A percentile compares a stretch with the other conserved stretches of the same genome.
phyloP scores from a whole-genome alignment of 2,888 invertebrate genomes.

The Tipula lateralis region DNA sequence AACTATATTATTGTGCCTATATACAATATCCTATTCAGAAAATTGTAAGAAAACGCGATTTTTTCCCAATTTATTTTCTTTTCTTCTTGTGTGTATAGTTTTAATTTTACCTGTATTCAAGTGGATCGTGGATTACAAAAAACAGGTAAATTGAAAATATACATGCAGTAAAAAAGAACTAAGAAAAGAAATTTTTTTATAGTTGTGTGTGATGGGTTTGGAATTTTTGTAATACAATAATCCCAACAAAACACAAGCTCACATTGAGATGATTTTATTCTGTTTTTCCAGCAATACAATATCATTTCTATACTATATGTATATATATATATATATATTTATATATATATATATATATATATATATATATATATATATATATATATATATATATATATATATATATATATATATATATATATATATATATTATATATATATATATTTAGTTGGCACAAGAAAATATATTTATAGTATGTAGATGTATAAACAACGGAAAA shows the following conservation, averaged over 20 bases:
- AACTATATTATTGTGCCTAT: not conserved
- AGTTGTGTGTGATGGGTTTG: not conserved
- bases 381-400: slow-evolving; percentile 24
- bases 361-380: slow-evolving; percentile 19
- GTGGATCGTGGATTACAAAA: not conserved
- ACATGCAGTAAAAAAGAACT: not conserved
- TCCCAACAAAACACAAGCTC: not conserved
- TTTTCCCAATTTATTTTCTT: not conserved
- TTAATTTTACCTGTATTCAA: not conserved
- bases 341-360: not conserved
- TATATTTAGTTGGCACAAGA: too few relatives aligned
- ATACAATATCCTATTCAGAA: not conserved
- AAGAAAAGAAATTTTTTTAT: not conserved
- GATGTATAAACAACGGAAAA: slow-evolving; percentile 14
- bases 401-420: slow-evolving; percentile 24
- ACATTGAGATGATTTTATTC: not conserved
- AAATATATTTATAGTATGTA: not conserved
- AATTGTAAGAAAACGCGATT: not conserved
- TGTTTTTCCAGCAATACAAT: not conserved
- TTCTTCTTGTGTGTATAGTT: not conserved
- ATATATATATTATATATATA: slow-evolving; percentile 7
- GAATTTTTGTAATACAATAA: not conserved
- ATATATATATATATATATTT: not conserved
- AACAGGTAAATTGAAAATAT: not conserved
- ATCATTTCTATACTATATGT: not conserved